Conservation (phyloP, 2,888 invertebrate genomes). For the Dioctria linearis region DNA sequence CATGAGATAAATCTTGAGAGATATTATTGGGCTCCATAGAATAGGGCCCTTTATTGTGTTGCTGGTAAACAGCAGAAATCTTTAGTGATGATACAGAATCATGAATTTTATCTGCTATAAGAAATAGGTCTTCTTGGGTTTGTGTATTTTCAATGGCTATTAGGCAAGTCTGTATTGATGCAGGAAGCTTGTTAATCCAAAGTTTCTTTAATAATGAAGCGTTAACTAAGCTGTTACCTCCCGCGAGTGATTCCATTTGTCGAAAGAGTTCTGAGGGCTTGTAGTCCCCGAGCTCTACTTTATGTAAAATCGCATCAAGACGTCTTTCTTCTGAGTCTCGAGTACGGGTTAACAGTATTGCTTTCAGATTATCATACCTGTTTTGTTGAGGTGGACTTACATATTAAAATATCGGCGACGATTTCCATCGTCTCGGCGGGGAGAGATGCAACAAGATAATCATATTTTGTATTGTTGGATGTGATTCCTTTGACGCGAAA, state of each 20-base stretch:
- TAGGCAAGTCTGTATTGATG: too few relatives aligned
- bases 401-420: neutral
- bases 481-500: slow-evolving; percentile 14
- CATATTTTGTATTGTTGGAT: neutral
- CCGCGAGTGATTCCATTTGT: neutral
- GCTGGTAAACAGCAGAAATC: too few relatives aligned
- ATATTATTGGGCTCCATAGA: too few relatives aligned
- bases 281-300: neutral
- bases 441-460: neutral
- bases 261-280: neutral
- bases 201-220: too few relatives aligned
- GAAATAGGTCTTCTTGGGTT: too few relatives aligned
- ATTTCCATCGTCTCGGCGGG: neutral
- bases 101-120: too few relatives aligned
- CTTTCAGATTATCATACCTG: neutral
- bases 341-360: neutral
- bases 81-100: too few relatives aligned
- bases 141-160: too few relatives aligned
- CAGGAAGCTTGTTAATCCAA: too few relatives aligned
- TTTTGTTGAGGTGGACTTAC: neutral
- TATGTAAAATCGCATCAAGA: neutral
- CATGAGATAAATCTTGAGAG: too few relatives aligned
- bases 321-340: slow-evolving; percentile 25
- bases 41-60: too few relatives aligned
- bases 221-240: neutral